Evolutionary conservation across 2,888 invertebrate genomes (phyloP), one percentile per base, ranked within the genome.

Genomic region (Idaea straminata): DNA sequence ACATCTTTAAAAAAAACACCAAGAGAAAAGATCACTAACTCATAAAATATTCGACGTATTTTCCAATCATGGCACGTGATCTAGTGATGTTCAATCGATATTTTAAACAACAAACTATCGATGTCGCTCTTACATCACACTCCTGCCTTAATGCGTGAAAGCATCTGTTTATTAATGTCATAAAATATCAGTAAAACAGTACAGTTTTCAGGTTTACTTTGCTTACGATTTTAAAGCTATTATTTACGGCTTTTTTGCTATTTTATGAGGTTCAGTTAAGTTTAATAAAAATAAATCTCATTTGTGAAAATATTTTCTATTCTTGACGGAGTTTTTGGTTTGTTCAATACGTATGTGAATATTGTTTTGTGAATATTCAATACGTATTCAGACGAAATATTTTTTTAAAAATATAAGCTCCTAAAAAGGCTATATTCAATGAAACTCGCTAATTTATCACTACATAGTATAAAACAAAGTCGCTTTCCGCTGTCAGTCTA

Each of bases 21-120:
- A 59, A 61, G 69, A 64, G 67, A 69, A 67, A 66, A 66, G 66
- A 64, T 62, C 66, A 66, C 35, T 66, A 61, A 66, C 68, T 71
- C 66, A 64, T 69, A 72, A 75, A 79, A 74, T 72, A 74, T 69
- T 66, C 69, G 68, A 72, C 76, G 76, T 77, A 78, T 76, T 77
- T 79, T 75, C 74, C 76, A 78, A 80, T 79, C 72, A 77, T 74
- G 75, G 68, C 72, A 62, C 62, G 67, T 68, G 61, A 65, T 63
- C 66, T 68, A 72, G 74, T 68, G 72, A 64, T 66, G 70, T 64
- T 64, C 62, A 63, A 62, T 69, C 69, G 68, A 71, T 70, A 66
- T 63, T 64, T 65, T 64, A 25, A 15, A 61, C 13, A 62, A 15
- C 66, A 65, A 34, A 64, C 65, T 61, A 66, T 36, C 47, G 66